phyloP scores from a whole-genome alignment of 1,140 invertebrate genomes.

The Aphelinus atriplicis region DNA sequence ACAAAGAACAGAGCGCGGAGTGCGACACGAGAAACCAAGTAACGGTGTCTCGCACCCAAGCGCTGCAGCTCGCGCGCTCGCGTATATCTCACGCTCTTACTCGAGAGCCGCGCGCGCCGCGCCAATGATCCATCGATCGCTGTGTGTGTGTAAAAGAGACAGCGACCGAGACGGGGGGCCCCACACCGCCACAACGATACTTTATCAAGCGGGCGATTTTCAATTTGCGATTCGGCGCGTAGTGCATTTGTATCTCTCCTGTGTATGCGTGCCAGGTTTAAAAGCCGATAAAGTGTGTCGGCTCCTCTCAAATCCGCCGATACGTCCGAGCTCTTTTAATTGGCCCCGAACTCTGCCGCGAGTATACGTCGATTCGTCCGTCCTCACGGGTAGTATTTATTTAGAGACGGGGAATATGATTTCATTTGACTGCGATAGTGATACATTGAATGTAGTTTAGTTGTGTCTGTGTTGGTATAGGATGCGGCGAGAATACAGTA shows the following conservation, averaged over 20 bases:
- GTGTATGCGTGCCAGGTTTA: background rate
- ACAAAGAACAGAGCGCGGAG: background rate
- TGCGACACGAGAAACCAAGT: background rate
- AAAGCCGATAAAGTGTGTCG: too few relatives aligned
- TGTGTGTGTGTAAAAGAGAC: background rate
- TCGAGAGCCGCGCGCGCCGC: background rate
- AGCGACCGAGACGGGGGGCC: background rate
- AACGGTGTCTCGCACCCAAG: slow-evolving; percentile 3
- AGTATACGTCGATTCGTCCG: too few relatives aligned
- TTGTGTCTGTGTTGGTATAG: too few relatives aligned
- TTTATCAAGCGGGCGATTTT: slow-evolving; percentile 28
- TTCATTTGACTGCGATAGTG: too few relatives aligned
- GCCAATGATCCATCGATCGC: too few relatives aligned
- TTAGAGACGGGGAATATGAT: too few relatives aligned
- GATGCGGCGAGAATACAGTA: too few relatives aligned
- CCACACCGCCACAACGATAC: background rate
- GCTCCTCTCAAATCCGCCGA: too few relatives aligned
- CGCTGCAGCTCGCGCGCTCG: background rate
- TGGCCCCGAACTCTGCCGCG: too few relatives aligned
- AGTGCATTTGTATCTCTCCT: background rate
- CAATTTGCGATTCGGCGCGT: background rate
- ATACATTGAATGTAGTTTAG: too few relatives aligned
- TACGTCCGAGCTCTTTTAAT: too few relatives aligned
- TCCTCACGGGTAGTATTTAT: too few relatives aligned
- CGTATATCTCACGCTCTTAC: slow-evolving; percentile 25